phyloP scores from a whole-genome alignment of 2,888 invertebrate species.

The Alsophila aescularia region DNA sequence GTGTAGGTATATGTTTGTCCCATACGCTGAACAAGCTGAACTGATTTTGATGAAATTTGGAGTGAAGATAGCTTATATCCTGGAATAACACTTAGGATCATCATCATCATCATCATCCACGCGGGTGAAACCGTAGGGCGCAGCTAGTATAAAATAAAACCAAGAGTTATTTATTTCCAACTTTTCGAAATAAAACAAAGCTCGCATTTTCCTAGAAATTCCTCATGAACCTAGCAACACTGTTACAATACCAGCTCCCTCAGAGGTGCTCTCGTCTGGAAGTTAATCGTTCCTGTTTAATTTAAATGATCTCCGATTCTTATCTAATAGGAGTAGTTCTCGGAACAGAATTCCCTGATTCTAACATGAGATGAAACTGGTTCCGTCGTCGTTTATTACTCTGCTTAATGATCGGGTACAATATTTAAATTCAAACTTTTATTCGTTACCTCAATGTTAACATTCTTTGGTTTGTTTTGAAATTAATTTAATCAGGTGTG shows the following conservation, averaged over 20 bases:
- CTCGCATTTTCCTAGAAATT: too few species aligned
- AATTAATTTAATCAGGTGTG: constrained; percentile 17
- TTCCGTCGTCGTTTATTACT: constrained; percentile 63
- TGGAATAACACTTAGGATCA: too few species aligned
- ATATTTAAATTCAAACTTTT: constrained; percentile 50
- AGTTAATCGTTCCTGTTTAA: constrained; percentile 67
- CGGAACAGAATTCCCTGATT: constrained; percentile 66
- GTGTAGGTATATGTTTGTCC: too few species aligned
- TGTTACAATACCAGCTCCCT: constrained; percentile 19
- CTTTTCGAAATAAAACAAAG: too few species aligned
- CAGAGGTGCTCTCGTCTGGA: constrained; percentile 41
- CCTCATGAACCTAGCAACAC: constrained; percentile 1
- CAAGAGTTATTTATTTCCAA: too few species aligned
- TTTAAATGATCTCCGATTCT: constrained; percentile 72
- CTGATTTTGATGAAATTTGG: too few species aligned
- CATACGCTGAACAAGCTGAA: too few species aligned
- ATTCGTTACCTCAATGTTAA: constrained; percentile 35
- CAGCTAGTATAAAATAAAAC: too few species aligned
- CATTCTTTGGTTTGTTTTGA: constrained; percentile 36
- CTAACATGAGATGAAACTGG: constrained; percentile 58
- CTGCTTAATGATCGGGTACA: constrained; percentile 64
- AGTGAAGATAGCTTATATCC: too few species aligned
- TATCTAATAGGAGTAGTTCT: constrained; percentile 76
- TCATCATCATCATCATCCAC: too few species aligned
- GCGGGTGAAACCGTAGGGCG: too few species aligned